Conservation (phyloP, 2,888 invertebrate species). For the Sphaeridia pumilis region DNA sequence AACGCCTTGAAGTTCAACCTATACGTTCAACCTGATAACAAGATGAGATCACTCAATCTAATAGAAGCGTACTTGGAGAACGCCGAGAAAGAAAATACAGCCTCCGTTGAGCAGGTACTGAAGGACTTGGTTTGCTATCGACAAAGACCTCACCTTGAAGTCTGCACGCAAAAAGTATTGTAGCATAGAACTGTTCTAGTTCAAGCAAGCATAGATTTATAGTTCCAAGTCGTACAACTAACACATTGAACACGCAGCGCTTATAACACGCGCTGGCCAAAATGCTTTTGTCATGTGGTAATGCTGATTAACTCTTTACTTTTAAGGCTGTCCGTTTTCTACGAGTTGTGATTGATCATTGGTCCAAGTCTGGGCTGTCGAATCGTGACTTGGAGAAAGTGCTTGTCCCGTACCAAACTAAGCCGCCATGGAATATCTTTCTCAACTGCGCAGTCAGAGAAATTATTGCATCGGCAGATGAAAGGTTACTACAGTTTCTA, state of each 20-base stretch:
- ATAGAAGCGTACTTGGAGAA: constrained; percentile 24
- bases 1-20: constrained; percentile 42
- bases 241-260: background rate
- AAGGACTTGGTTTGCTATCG: background rate
- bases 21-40: constrained; percentile 36
- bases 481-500: constrained; percentile 26
- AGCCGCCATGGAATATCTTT: constrained; percentile 27
- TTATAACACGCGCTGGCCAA: background rate
- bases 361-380: constrained; percentile 23
- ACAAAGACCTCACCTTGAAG: background rate
- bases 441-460: constrained; percentile 31
- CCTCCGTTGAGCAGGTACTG: constrained; percentile 30
- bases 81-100: constrained; percentile 21
- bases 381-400: constrained; percentile 31
- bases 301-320: background rate
- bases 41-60: constrained; percentile 16
- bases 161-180: background rate
- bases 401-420: constrained; percentile 21
- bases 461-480: constrained; percentile 29
- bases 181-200: too few species aligned
- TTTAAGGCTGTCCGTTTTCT: constrained; percentile 33
- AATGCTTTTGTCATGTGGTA: background rate
- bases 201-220: too few species aligned
- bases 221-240: too few species aligned
- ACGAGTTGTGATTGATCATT: constrained; percentile 30